Base-by-base conservation (phyloP, 2,113 vertebrate species). In the Theropithecus gelada region DNA sequence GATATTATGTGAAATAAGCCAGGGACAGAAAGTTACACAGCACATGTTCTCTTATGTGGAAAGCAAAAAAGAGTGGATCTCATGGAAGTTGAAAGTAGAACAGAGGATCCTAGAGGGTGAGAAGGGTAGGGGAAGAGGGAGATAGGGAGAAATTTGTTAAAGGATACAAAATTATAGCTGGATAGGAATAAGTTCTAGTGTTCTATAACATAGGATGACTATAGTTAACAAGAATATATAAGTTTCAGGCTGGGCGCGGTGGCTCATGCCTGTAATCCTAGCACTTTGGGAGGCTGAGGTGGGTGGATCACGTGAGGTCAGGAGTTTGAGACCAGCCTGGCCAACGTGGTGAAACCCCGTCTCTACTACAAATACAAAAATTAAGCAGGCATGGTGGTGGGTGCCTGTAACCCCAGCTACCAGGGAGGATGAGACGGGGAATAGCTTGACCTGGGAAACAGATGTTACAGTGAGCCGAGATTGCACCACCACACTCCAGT, bases 401-500 rank as follows among this genome's bases (percentile, higher is more conserved):
- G 59, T 27, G 23, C 59, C 25, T 61, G 59, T 27, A 27, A 50
- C 3, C 50, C 23, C 23, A 61, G 59, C 59, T 61, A 61, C 9
- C 59, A 61, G 59, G 59, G 59, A 61, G 8, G 25, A 10, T 5
- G 23, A 61, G 9, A 4, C 59, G 59, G 23, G 27, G 59, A 61
- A 61, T 11, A 1, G 4, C 59, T 27, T 61, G 23, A 61, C 25
- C 59, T 61, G 23, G 23, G 59, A 27, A 61, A 23, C 59, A 61
- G 59, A 61, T 9, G 59, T 61, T 61, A 4, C 23, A 27, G 59
- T 61, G 10, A 11, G 59, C 59, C 2, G 59, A 27, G 59, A 61
- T 61, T 0, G 0, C 59, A 0, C 23, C 59, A 25, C 25, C 4
- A 10, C 23, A 5, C 59, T 61, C 23, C 3, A 61, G 25, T 23